A percentile compares a stretch with the other conserved stretches of the same genome.
phyloP scores from a whole-genome alignment of 2,797 vertebrate species.

The Sphaeramia orbicularis region DNA sequence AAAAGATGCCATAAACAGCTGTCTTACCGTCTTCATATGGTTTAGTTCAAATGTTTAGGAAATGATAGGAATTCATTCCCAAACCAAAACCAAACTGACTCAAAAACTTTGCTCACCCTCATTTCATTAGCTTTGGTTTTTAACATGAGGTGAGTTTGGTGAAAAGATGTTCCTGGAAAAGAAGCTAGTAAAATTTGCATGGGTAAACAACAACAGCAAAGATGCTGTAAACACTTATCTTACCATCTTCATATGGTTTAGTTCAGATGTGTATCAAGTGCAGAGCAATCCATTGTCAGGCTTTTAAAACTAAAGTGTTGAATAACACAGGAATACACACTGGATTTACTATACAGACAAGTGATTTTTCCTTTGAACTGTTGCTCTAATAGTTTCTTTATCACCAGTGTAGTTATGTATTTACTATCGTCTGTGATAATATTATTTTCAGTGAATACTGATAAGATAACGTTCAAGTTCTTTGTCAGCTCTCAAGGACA shows the following conservation, averaged over 20 bases:
- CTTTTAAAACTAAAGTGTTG: neutral
- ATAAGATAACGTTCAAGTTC: slow-evolving; percentile 8
- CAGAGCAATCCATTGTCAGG: neutral
- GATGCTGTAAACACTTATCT: too few relatives aligned
- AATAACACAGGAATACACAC: slow-evolving; percentile 7
- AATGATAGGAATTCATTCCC: too few relatives aligned
- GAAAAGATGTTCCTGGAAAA: too few relatives aligned
- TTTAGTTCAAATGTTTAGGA: too few relatives aligned
- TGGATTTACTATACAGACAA: slow-evolving; percentile 6
- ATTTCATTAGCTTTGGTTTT: too few relatives aligned
- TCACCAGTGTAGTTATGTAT: neutral
- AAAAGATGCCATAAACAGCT: too few relatives aligned
- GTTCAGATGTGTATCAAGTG: neutral
- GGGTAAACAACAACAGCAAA: too few relatives aligned
- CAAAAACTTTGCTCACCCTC: too few relatives aligned
- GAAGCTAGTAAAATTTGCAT: too few relatives aligned
- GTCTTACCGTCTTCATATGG: too few relatives aligned
- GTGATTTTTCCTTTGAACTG: neutral
- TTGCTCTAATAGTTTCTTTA: neutral
- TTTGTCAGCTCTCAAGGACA: neutral
- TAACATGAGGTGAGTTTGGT: too few relatives aligned
- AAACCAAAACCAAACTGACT: too few relatives aligned
- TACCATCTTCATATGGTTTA: neutral
- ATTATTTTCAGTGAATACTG: neutral
- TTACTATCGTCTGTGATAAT: slow-evolving; percentile 4